A percentile compares a stretch with the other conserved stretches of the same genome.
phyloP scores from a whole-genome alignment of 1,140 invertebrate genomes.

The Halictus rubicundus region DNA sequence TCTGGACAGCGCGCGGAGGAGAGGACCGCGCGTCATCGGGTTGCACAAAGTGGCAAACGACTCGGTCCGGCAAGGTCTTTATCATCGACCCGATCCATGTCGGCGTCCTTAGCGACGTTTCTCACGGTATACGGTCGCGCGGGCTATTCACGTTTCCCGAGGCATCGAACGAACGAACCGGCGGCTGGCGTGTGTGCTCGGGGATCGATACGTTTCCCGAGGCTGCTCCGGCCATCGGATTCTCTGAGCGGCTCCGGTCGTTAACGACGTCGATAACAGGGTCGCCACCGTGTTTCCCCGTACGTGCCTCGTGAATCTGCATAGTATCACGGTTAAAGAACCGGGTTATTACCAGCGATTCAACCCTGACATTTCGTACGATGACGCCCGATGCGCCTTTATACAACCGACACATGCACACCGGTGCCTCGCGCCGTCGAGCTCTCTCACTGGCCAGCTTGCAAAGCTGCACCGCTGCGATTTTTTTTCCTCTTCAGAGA shows the following conservation, averaged over 20 bases:
- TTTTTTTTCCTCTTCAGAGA: too few relatives aligned
- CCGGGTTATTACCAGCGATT: constrained; percentile 56
- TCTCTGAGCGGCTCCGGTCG: neutral
- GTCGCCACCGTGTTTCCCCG: constrained; percentile 18
- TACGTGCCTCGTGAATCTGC: constrained; percentile 45
- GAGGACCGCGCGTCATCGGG: neutral
- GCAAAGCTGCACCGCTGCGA: too few relatives aligned
- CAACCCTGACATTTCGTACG: constrained; percentile 61
- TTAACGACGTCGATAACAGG: constrained; percentile 41
- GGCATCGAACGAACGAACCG: constrained; percentile 8
- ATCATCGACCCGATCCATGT: neutral
- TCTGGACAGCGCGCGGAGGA: neutral
- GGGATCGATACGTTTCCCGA: constrained; percentile 5
- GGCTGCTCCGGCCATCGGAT: neutral
- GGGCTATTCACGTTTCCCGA: constrained; percentile 7
- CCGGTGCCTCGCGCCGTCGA: too few relatives aligned
- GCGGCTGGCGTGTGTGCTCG: too few relatives aligned
- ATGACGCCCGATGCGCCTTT: constrained; percentile 41
- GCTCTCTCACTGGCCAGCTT: too few relatives aligned
- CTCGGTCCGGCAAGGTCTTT: neutral
- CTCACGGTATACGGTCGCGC: constrained; percentile 14
- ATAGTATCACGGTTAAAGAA: constrained; percentile 56
- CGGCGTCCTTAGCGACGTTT: constrained; percentile 6
- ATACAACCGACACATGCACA: too few relatives aligned
- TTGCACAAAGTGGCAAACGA: neutral